Percentiles rank a stretch among this genome's conserved stretches.
Conservation (phyloP, 2,797 vertebrate genomes). For the Sternarchorhynchus goeldii region DNA sequence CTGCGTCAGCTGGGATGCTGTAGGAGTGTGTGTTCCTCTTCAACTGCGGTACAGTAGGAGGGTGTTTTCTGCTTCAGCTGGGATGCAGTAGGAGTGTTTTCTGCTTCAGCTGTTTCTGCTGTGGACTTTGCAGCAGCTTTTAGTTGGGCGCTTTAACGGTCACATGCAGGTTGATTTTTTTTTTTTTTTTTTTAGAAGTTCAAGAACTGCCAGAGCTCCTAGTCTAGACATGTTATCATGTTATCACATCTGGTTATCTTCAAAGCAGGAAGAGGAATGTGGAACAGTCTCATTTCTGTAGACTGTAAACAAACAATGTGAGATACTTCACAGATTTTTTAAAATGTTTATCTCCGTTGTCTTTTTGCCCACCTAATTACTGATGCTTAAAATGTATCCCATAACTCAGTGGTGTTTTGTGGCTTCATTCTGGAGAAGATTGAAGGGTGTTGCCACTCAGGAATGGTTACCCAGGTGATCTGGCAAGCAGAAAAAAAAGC, state of each 20-base stretch:
- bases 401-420: conserved; percentile 20
- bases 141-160: no score
- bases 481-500: conserved; percentile 38
- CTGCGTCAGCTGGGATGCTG: no score
- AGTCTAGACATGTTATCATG: not conserved
- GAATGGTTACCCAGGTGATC: conserved; percentile 39
- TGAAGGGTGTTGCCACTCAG: conserved; percentile 38
- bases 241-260: not conserved
- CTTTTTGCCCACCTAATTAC: not conserved
- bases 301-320: not conserved
- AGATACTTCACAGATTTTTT: not conserved
- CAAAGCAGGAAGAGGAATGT: not conserved
- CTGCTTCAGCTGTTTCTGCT: no score
- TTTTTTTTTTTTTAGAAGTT: not conserved
- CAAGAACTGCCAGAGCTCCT: not conserved
- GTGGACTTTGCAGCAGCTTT: no score
- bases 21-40: no score
- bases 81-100: no score
- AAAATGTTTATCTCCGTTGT: not conserved
- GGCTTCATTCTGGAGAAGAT: conserved; percentile 9
- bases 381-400: not conserved
- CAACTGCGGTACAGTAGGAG: no score
- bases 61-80: no score
- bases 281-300: not conserved
- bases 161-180: no score